Percentiles rank a stretch among this genome's conserved stretches.
Conservation (phyloP, 2,888 invertebrate genomes). For the Trachelus stipa region DNA sequence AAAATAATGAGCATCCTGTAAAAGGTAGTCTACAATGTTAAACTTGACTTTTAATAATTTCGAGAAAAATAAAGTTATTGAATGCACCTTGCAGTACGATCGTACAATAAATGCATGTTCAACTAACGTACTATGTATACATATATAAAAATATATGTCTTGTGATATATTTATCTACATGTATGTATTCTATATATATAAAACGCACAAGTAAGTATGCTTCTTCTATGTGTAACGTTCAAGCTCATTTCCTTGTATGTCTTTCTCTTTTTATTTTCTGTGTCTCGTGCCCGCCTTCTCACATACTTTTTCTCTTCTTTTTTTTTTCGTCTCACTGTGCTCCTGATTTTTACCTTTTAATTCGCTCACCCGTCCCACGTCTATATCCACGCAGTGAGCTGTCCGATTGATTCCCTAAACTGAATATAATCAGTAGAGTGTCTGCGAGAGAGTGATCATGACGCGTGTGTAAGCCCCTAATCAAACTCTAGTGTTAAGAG, state of each 20-base stretch:
- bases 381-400: neutral
- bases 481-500: slow-evolving; percentile 1
- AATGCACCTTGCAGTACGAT: slow-evolving; percentile 12
- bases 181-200: neutral
- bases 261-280: slow-evolving; percentile 1
- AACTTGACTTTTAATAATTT: neutral
- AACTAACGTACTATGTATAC: neutral
- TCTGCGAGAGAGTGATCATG: slow-evolving; percentile 25
- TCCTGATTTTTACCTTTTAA: neutral
- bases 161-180: neutral
- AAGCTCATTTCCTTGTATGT: neutral
- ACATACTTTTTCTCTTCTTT: neutral
- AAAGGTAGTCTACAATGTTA: neutral
- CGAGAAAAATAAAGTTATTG: neutral
- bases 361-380: neutral
- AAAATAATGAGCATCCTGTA: neutral
- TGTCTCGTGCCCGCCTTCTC: neutral
- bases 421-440: slow-evolving; percentile 23
- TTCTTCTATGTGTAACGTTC: neutral
- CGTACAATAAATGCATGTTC: neutral
- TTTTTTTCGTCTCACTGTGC: slow-evolving; percentile 3
- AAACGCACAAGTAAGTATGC: slow-evolving; percentile 26
- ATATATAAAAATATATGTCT: neutral
- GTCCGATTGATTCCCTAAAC: slow-evolving; percentile 7
- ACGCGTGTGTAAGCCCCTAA: slow-evolving; percentile 21